Percentiles rank a stretch among this genome's conserved stretches.
Evolutionary conservation across 1,140 invertebrate genomes (phyloP).

Genomic region (Drosophila varians): DNA sequence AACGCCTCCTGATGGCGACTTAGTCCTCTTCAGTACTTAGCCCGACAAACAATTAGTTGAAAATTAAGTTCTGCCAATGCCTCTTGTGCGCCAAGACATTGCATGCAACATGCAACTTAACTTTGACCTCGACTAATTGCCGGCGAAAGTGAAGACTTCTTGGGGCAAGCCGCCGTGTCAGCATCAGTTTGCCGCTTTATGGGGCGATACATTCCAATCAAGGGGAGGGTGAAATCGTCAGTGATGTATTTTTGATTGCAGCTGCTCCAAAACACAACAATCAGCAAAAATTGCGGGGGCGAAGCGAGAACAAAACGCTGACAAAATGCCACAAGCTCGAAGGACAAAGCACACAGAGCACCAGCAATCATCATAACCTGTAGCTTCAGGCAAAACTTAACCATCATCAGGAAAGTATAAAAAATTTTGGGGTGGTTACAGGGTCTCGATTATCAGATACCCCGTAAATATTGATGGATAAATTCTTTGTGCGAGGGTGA

Average conservation of each 20-base stretch:
- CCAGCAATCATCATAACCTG: conserved; percentile 71
- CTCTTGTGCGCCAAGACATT: conserved; percentile 26
- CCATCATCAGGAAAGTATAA: conserved; percentile 2
- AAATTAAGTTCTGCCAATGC: conserved; percentile 69
- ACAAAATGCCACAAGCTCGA: conserved; percentile 55
- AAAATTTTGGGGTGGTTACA: background rate
- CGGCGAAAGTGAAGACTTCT: conserved; percentile 50
- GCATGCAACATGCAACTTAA: conserved; percentile 70
- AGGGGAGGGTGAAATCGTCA: conserved; percentile 11
- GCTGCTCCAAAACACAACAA: conserved; percentile 57
- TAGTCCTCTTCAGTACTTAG: conserved; percentile 30
- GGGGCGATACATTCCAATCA: conserved; percentile 11
- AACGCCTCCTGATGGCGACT: conserved; percentile 33
- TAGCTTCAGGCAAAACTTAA: conserved; percentile 68
- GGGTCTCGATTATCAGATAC: conserved; percentile 1
- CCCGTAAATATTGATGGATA: background rate
- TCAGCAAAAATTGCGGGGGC: conserved; percentile 65
- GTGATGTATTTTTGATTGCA: conserved; percentile 76
- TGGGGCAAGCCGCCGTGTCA: conserved; percentile 63
- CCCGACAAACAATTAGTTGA: conserved; percentile 67
- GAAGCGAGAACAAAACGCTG: conserved; percentile 55
- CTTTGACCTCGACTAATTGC: conserved; percentile 58
- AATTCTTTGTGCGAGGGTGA: background rate
- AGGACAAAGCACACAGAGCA: conserved; percentile 35
- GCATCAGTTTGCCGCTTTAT: conserved; percentile 50